Evolutionary conservation across 2,888 invertebrate species (phyloP), one percentile per base, ranked within the genome.

Genomic region (Amphipyra berbera): DNA sequence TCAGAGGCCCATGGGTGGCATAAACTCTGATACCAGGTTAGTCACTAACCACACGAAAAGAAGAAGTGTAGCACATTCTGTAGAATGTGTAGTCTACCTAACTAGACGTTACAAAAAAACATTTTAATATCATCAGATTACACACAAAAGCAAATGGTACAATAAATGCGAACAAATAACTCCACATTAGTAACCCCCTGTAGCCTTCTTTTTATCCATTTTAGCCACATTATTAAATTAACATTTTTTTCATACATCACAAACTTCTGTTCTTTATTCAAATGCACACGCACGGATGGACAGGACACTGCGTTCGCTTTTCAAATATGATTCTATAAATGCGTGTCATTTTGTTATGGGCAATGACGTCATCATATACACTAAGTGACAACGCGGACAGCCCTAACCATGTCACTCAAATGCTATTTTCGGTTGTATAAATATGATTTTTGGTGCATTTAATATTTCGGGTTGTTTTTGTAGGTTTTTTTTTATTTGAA

Each of bases 321-420:
- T 69, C 60, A 52, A 59, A 66, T 69, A 56, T 65, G 55, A 67
- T 52, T 58, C 35, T 46, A 41, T 40, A 72, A 67, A 61, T 55
- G 64, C 69, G 35, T 67, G 71, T 66, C 71, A 73, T 60, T 68
- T 47, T 64, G 64, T 55, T 50, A 62, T 58, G 55, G 66, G 73
- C 78, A 78, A 69, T 76, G 63, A 64, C 56, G 59, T 61, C 64
- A 58, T 59, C 47, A 49, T 59, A 42, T 58, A 52, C 61, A 60
- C 56, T 59, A 41, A 72, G 48, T 78, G 76, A 76, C 76, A 75
- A 33, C 56, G 47, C 41, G 53, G 61, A 48, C 77, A 50, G 27
- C 79, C 79, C 79, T 73, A 69, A 68, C 63, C 69, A 75, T 68
- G 59, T 63, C 57, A 71, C 67, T 67, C 27, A 42, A 56, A 45